Evolutionary conservation across 2,888 invertebrate species (phyloP), one percentile per base, ranked within the genome.

Genomic region (Ormyrus nitidulus): DNA sequence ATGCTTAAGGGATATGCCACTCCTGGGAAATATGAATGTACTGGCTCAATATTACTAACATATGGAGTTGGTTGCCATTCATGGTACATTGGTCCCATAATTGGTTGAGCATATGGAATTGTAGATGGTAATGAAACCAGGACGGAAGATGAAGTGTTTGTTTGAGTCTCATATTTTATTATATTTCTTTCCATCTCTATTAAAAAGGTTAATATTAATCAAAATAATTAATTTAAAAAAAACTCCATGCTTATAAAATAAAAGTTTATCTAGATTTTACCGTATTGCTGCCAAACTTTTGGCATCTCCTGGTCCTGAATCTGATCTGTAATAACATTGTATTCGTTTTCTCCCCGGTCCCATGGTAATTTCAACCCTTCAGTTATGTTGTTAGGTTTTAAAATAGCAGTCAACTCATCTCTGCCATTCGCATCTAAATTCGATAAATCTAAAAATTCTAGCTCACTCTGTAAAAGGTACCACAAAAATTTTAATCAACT

Each of bases 1-100:
- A 85, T 61, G 49, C 81, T 79, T 34, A 79, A 83, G 0, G 85
- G 70, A 56, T 86, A 88, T 44, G 84, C 79, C 46, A 86, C 82
- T 54, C 84, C 83, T 59, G 91, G 91, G 91, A 93, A 92, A 91
- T 92, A 93, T 56, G 94, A 93, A 86, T 94, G 94, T 84, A 34
- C 34, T 34, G 34, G 34, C 34, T 34, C 34, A 81, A 94, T 93
- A 86, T 92, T 93, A 86, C 91, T 91, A 70, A 94, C 93, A 88
- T 93, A 94, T 8, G 94, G 93, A 74, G 77, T 83, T 80, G 78
- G 71, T 72, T 77, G 83, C 83, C 84, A 86, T 51, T 87, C 86
- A 48, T 84, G 70, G 51, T 73, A 80, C 58, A 86, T 71, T 51
- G 83, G 79, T 48, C 77, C 49, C 64, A 84, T 85, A 58, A 86